Evolutionary conservation across 1,140 invertebrate species (phyloP), one percentile per base, ranked within the genome.

Genomic region (Penaeus japonicus): DNA sequence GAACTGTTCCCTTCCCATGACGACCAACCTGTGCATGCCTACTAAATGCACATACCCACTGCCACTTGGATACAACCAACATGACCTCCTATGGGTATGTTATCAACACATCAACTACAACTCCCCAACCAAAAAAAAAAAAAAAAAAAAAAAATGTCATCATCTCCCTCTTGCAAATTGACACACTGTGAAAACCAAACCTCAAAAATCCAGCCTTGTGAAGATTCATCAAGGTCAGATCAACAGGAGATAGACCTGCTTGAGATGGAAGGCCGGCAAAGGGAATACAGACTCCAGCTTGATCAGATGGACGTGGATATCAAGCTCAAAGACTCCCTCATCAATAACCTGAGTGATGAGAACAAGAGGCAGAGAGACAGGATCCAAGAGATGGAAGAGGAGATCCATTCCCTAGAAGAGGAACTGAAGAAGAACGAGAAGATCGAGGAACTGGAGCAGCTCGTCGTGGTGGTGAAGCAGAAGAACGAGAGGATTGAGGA

Each of bases 401-500:
- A 91, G 27, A 59, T 91, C 5, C 84, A 87, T 39, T 35, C 55
- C 7, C 32, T 92, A 65, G 90, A 92, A 62, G 86, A 88, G 24
- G 91, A 91, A 62, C 27, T 92, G 62, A 86, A 87, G 70, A 90
- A 89, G 35, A 89, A 90, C 59, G 90, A 91, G 53, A 83, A 89
- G 27, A 89, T 94, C 32, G 93, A 94, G 20, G 93, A 95, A 85
- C 90, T 94, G 75, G 94, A 94, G 91, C 91, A 93, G 78, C 91
- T 94, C 75, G 89, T 94, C 30, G 93, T 93, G 89, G 93, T 94
- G 77, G 92, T 94, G 90, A 92, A 92, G 54, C 91, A 91, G 84
- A 93, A 94, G 81, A 91, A 92, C 27, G 94, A 93, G 87, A 94
- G 95, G 84, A 96, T 97, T 90, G 94, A 96, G 90, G 96, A 97